Evolutionary conservation across 92 coral and sea anemone genomes (phyloP).

Genomic region (Blastomussa wellsi): DNA sequence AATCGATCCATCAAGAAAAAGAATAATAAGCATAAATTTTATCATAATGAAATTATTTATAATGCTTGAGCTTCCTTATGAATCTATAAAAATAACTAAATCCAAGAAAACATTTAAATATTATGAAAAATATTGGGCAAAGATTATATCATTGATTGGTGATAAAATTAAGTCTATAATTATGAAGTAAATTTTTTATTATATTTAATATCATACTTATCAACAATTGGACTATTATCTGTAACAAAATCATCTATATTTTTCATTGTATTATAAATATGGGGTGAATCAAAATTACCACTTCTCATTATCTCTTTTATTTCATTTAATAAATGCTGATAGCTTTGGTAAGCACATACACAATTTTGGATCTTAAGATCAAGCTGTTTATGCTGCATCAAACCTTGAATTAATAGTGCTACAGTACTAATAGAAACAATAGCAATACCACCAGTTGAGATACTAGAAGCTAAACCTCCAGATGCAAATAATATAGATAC

Average conservation of each 20-base stretch:
- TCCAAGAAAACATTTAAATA: too few species aligned
- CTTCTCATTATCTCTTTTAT: background rate
- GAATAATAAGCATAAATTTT: too few species aligned
- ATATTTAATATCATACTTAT: background rate
- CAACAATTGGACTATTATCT: background rate
- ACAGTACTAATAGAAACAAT: background rate
- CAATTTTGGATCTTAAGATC: constrained; percentile 13
- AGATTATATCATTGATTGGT: too few species aligned
- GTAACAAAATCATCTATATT: background rate
- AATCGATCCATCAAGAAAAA: too few species aligned
- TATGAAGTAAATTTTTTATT: background rate
- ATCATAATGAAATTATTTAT: too few species aligned
- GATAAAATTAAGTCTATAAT: too few species aligned
- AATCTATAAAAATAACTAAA: too few species aligned
- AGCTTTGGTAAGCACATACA: constrained; percentile 3
- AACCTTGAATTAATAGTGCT: background rate
- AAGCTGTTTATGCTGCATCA: background rate
- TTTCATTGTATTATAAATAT: too few species aligned
- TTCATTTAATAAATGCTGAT: background rate
- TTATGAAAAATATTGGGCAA: too few species aligned
- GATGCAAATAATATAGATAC: background rate
- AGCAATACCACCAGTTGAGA: background rate
- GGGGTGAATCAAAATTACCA: background rate
- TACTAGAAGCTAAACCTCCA: background rate
- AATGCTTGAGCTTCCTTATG: too few species aligned